A percentile compares a stretch with the other conserved stretches of the same genome.
phyloP scores from a whole-genome alignment of 2,113 vertebrate species.

The Hemichromis elongatus region DNA sequence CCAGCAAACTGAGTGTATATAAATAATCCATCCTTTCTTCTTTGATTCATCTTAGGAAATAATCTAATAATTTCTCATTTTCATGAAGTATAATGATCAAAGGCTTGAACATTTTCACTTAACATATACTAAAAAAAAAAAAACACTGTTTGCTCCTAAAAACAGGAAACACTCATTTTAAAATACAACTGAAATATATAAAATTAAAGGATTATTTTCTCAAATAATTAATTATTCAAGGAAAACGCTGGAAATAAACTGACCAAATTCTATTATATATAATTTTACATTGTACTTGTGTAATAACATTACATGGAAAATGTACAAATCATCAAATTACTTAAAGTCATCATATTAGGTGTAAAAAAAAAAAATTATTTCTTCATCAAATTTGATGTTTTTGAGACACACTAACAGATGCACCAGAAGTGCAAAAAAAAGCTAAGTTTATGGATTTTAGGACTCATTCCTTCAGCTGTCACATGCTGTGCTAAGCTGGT shows the following conservation, averaged over 20 bases:
- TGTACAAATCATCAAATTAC: background rate
- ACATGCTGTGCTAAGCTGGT: accelerated
- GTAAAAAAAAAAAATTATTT: accelerated
- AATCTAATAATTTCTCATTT: background rate
- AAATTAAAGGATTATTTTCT: background rate
- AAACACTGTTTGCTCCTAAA: accelerated
- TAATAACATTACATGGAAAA: background rate
- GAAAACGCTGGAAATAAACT: background rate
- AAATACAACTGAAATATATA: background rate
- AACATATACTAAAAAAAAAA: accelerated
- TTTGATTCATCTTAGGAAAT: accelerated
- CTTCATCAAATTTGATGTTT: background rate
- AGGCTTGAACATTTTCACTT: background rate
- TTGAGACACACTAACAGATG: background rate
- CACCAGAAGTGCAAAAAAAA: too few species aligned
- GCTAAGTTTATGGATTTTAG: background rate
- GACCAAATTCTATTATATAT: background rate
- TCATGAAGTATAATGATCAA: background rate
- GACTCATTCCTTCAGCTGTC: background rate
- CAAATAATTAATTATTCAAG: background rate
- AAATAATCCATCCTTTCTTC: background rate
- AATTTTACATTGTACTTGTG: accelerated
- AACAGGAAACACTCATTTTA: accelerated
- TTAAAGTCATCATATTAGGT: background rate
- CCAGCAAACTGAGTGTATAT: background rate